Evolutionary conservation across 2,797 vertebrate genomes (phyloP), one percentile per base, ranked within the genome.

Genomic region (Pseudochaenichthys georgianus): DNA sequence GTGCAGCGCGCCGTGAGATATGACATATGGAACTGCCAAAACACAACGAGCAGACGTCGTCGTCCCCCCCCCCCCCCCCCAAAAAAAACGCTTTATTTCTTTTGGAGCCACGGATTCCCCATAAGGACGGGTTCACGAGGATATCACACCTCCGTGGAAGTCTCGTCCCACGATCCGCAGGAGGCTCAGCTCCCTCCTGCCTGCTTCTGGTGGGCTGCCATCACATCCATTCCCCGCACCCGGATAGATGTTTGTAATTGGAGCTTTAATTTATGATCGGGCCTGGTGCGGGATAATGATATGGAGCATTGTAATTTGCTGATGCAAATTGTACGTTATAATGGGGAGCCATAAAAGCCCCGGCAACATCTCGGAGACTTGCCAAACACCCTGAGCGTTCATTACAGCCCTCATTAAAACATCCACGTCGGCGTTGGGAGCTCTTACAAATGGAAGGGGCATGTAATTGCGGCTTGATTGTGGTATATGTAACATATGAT

Each of bases 291-390:
- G 88, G 92, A 94, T 95, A 94, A 95, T 94, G 94, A 95, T 94
- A 95, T 95, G 84, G 90, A 94, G 94, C 92, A 94, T 94, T 94
- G 93, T 95, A 95, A 95, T 95, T 95, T 95, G 94, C 94, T 95
- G 94, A 95, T 94, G 94, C 93, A 94, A 95, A 96, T 94, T 94
- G 93, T 94, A 94, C 90, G 90, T 94, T 95, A 93, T 95, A 95
- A 95, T 94, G 89, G 93, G 92, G 84, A 92, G 89, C 91, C 92
- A 94, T 95, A 95, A 96, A 95, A 93, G 88, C 91, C 86, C 87
- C 77, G 48, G 92, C 90, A 94, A 92, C 92, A 92, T 93, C 92
- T 92, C 91, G 86, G 93, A 93, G 93, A 94, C 94, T 93, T 90
- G 93, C 94, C 92, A 93, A 95, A 95, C 91, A 95, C 94, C 91